Evolutionary conservation across 2,888 invertebrate genomes (phyloP).

Genomic region (Myopa testacea): DNA sequence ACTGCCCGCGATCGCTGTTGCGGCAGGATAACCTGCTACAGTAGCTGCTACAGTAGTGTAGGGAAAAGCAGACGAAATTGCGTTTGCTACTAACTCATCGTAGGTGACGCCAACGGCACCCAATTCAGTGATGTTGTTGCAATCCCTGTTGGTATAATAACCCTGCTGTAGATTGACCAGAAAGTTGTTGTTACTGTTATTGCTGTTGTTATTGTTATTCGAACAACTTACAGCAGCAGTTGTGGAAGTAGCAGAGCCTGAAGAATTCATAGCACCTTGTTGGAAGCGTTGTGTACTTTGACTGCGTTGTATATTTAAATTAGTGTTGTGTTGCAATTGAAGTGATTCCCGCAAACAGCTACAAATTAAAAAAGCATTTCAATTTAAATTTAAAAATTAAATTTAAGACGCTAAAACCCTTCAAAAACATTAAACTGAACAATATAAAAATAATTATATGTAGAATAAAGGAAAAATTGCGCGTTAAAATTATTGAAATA

Average conservation of each 20-base stretch:
- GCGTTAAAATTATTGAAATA: no score
- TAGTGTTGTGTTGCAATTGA: constrained; percentile 68
- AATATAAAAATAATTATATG: background rate
- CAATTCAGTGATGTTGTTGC: background rate
- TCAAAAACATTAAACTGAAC: background rate
- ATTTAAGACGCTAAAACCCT: background rate
- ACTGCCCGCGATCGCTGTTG: background rate
- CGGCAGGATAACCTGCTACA: constrained; percentile 28
- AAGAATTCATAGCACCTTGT: constrained; percentile 57
- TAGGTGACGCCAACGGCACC: background rate
- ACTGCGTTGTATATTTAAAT: constrained; percentile 68
- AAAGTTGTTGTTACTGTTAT: background rate
- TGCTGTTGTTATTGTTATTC: background rate
- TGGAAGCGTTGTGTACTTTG: constrained; percentile 68
- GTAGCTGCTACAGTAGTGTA: constrained; percentile 37
- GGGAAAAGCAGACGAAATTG: background rate
- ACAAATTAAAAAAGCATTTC: constrained; percentile 23
- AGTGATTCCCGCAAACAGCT: constrained; percentile 68
- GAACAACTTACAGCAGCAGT: constrained; percentile 34
- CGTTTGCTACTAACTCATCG: constrained; percentile 18
- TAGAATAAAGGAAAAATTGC: constrained; percentile 1
- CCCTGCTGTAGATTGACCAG: background rate
- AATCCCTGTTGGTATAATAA: background rate
- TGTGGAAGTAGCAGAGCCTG: constrained; percentile 43
- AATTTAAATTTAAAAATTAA: background rate